Conservation (phyloP, 2,113 vertebrate genomes). For the Balaenoptera acutorostrata region DNA sequence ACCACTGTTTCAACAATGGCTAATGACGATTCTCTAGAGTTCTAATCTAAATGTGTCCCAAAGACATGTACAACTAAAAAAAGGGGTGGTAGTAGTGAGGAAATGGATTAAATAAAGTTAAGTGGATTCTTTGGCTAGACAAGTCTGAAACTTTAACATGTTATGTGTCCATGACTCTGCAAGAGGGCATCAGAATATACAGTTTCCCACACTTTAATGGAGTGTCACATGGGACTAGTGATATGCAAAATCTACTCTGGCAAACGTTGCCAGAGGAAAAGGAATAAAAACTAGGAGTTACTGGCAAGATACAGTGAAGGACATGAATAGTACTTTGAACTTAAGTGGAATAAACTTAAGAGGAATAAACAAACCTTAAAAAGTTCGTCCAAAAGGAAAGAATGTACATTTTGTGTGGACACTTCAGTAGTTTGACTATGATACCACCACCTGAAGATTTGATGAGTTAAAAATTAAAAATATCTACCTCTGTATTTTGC, state of each 20-base stretch:
- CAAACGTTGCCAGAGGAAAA: background rate
- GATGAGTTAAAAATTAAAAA: background rate
- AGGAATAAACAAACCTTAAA: background rate
- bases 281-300: background rate
- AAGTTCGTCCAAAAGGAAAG: background rate
- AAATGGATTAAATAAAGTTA: background rate
- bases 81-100: background rate
- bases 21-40: background rate
- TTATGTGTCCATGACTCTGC: background rate
- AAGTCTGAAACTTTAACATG: background rate
- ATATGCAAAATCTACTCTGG: background rate
- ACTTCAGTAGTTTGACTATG: conserved; percentile 2
- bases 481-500: conserved; percentile 82
- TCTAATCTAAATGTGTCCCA: background rate
- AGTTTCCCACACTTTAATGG: background rate
- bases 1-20: background rate
- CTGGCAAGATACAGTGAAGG: background rate
- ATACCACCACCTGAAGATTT: background rate
- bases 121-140: background rate
- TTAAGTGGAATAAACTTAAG: conserved; percentile 12
- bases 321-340: background rate
- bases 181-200: background rate
- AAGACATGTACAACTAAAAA: background rate
- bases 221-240: background rate
- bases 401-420: background rate